Conservation (phyloP, 2,113 vertebrate species). For the Myocastor coypus region DNA sequence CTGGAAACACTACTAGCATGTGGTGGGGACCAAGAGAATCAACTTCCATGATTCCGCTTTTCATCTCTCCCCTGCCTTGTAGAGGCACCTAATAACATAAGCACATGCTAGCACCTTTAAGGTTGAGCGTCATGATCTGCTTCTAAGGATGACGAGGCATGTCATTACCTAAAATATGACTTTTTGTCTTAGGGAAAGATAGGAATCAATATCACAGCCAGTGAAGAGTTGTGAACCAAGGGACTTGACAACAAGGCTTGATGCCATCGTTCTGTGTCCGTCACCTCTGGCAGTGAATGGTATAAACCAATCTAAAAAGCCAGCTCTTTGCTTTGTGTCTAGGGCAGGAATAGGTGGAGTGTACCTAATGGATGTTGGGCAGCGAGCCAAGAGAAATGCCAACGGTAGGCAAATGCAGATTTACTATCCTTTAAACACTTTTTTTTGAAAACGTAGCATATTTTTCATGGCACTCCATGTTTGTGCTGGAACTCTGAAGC, state of each 20-base stretch:
- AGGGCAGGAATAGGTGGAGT: neutral
- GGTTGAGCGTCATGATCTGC: neutral
- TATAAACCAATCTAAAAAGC: slow-evolving; percentile 12
- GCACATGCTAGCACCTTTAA: neutral
- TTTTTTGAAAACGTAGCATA: neutral
- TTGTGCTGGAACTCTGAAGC: slow-evolving; percentile 32
- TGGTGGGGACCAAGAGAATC: neutral
- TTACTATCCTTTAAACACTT: neutral
- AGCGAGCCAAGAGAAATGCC: slow-evolving; percentile 39
- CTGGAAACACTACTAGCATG: neutral
- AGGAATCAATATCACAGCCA: neutral
- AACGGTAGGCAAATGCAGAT: slow-evolving; percentile 39
- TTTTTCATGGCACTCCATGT: slow-evolving; percentile 5
- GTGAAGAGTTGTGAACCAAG: neutral
- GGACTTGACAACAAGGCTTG: neutral
- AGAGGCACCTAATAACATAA: neutral
- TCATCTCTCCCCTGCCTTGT: neutral
- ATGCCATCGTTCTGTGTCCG: neutral
- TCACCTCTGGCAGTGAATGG: neutral
- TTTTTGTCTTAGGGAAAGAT: neutral
- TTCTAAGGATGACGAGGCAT: neutral
- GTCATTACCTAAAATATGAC: neutral
- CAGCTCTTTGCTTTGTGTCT: neutral
- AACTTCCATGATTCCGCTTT: neutral
- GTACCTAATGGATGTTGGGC: slow-evolving; percentile 3